phyloP scores from a whole-genome alignment of 2,888 invertebrate genomes.

The Diaperis boleti region DNA sequence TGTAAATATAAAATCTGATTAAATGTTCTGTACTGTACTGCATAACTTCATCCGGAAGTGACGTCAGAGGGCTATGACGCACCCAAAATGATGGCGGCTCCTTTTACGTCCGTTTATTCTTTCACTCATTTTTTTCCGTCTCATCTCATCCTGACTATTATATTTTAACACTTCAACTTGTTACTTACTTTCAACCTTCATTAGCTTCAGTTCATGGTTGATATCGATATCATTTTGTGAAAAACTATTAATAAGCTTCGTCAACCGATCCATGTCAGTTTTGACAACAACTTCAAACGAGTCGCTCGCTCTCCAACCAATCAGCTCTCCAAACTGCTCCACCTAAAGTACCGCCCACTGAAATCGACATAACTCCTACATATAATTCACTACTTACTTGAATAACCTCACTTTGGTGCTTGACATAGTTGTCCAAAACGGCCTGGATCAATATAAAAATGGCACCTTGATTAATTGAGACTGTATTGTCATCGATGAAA shows the following conservation, averaged over 20 bases:
- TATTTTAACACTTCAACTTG: too few relatives aligned
- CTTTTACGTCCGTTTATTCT: too few relatives aligned
- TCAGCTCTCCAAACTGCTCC: conserved; percentile 82
- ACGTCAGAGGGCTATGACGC: too few relatives aligned
- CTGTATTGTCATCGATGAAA: conserved; percentile 49
- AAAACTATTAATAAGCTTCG: conserved; percentile 79
- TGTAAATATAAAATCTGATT: too few relatives aligned
- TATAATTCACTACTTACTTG: conserved; percentile 50
- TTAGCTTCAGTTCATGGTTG: conserved; percentile 81
- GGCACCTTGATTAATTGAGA: neutral
- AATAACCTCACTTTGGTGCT: conserved; percentile 60
- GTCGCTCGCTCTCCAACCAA: conserved; percentile 84
- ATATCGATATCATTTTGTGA: conserved; percentile 79
- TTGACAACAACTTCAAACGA: conserved; percentile 81
- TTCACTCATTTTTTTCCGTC: too few relatives aligned
- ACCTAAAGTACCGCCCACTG: conserved; percentile 68
- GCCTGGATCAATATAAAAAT: conserved; percentile 59
- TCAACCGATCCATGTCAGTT: conserved; percentile 81
- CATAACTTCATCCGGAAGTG: too few relatives aligned
- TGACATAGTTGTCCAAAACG: conserved; percentile 57
- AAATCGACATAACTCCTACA: neutral
- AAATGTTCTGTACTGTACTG: too few relatives aligned
- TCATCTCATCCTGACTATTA: too few relatives aligned
- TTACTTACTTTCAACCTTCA: conserved; percentile 83
- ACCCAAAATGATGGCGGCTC: too few relatives aligned